phyloP scores from a whole-genome alignment of 2,113 vertebrate species.

The Grallaria varia region DNA sequence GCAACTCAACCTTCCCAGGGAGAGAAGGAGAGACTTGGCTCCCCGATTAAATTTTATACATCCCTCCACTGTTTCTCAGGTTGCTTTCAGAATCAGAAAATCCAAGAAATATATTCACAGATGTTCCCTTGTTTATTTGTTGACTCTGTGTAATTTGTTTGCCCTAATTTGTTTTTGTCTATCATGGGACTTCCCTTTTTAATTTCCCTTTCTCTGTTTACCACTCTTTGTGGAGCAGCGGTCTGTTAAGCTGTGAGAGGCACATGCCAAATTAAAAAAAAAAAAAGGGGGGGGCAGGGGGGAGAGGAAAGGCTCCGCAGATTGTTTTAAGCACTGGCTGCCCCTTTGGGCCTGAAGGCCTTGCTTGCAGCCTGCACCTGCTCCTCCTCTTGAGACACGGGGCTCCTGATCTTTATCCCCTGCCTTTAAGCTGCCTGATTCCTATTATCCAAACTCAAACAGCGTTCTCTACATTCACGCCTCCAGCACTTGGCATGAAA shows the following conservation, averaged over 20 bases:
- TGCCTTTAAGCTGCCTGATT: constrained; percentile 90
- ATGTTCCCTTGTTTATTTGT: constrained; percentile 99
- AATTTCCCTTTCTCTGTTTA: constrained; percentile 99
- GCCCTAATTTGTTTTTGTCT: constrained; percentile 99
- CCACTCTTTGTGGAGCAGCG: constrained; percentile 96
- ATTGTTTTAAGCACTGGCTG: constrained; percentile 98
- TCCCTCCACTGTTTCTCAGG: constrained; percentile 75
- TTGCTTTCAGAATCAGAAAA: constrained; percentile 80
- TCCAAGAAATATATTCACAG: constrained; percentile 95
- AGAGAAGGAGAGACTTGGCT: constrained; percentile 3
- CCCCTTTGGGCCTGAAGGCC: constrained; percentile 95
- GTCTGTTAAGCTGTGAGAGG: constrained; percentile 94
- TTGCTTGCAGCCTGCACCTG: constrained; percentile 98
- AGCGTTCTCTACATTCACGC: constrained; percentile 90
- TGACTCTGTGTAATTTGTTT: constrained; percentile 99
- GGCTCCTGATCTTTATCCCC: constrained; percentile 97
- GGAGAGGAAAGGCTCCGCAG: constrained; percentile 77
- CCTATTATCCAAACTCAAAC: constrained; percentile 92
- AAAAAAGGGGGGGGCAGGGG: neutral
- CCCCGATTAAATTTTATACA: constrained; percentile 64
- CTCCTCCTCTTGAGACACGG: constrained; percentile 91
- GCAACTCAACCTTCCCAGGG: neutral
- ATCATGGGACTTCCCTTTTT: constrained; percentile 98
- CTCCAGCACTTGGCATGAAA: constrained; percentile 89
- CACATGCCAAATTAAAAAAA: constrained; percentile 91